These are phyloP conservation scores for Anabas testudineus DNA, from an alignment of 2,797 vertebrate species.

Conservation along the genomic window DNA sequence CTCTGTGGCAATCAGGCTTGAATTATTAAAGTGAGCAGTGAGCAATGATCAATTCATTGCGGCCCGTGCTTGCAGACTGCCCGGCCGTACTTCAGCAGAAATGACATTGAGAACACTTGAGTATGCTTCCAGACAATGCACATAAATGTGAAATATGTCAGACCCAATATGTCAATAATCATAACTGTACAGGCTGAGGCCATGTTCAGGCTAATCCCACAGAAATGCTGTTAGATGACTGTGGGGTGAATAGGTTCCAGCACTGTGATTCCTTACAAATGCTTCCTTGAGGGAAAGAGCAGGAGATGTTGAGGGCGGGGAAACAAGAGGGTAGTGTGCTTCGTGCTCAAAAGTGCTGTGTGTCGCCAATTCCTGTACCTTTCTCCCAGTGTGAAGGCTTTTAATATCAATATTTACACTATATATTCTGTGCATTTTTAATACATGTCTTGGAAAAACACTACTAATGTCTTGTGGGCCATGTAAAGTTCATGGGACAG, in stretches of 20 bases:
- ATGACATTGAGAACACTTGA: constrained; percentile 84
- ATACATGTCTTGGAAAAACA: constrained; percentile 44
- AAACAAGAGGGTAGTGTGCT: constrained; percentile 19
- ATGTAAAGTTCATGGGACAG: constrained; percentile 43
- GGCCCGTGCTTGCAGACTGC: constrained; percentile 69
- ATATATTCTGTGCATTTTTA: constrained; percentile 49
- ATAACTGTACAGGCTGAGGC: constrained; percentile 80
- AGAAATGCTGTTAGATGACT: constrained; percentile 73
- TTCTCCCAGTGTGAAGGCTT: constrained; percentile 24
- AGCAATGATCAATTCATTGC: constrained; percentile 87
- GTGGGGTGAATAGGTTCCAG: constrained; percentile 49
- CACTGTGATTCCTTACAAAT: constrained; percentile 44
- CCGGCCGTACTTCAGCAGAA: constrained; percentile 79
- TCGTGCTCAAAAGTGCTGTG: constrained; percentile 15
- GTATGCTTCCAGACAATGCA: constrained; percentile 84
- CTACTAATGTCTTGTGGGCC: constrained; percentile 6
- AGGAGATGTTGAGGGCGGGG: constrained; percentile 35
- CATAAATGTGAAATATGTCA: constrained; percentile 85
- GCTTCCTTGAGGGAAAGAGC: constrained; percentile 31
- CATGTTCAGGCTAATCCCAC: constrained; percentile 77
- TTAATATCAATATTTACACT: constrained; percentile 30
- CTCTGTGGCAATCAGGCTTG: constrained; percentile 86
- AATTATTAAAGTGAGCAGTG: constrained; percentile 88
- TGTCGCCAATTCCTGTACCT: constrained; percentile 14
- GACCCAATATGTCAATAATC: constrained; percentile 84